Conservation (phyloP, 2,797 vertebrate species). For the Vespertilio murinus region DNA sequence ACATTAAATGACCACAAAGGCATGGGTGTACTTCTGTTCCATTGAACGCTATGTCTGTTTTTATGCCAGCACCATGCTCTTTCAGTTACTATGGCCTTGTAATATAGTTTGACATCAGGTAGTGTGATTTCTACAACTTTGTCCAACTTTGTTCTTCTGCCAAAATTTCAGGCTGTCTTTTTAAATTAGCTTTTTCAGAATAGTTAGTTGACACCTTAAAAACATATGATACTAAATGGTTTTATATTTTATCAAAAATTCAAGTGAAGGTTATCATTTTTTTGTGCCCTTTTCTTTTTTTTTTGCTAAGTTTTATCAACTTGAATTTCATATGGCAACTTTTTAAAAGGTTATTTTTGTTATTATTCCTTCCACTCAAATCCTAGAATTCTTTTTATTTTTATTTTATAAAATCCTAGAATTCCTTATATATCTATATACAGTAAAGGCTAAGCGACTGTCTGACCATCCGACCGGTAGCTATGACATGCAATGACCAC, state of each 20-base stretch:
- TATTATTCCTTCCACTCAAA: background rate
- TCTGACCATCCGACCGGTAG: no score
- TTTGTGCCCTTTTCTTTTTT: background rate
- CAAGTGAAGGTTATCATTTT: constrained; percentile 1
- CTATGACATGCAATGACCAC: no score
- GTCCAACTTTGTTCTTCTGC: background rate
- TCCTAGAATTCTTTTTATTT: background rate
- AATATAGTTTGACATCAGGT: background rate
- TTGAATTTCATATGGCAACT: background rate
- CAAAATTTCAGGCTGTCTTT: background rate
- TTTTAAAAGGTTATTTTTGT: constrained; percentile 27
- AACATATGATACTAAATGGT: background rate
- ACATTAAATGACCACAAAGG: background rate
- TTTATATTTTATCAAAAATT: constrained; percentile 9
- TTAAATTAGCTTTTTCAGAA: constrained; percentile 25
- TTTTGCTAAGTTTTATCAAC: background rate
- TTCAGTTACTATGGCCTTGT: background rate
- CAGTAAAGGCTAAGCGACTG: no score
- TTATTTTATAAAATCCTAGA: background rate
- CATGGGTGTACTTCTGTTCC: background rate
- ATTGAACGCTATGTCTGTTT: background rate
- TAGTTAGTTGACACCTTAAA: background rate
- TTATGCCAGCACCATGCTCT: background rate
- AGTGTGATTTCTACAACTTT: background rate
- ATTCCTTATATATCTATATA: background rate